A percentile compares a stretch with the other conserved stretches of the same genome.
phyloP scores from a whole-genome alignment of 2,888 invertebrate species.

The Villa cingulata region DNA sequence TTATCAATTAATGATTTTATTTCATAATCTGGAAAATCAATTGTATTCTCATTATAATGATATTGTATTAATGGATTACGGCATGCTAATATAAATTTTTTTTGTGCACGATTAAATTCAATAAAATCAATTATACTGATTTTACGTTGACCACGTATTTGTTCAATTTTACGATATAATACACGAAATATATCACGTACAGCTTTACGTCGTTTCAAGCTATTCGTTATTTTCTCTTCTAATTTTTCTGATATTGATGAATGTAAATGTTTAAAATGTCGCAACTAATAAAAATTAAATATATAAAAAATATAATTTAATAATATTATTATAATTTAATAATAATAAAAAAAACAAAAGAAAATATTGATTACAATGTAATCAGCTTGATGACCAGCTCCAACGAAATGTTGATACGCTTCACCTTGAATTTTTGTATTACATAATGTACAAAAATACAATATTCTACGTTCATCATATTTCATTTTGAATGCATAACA shows the following conservation, averaged over 20 bases:
- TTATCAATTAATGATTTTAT: constrained; percentile 7
- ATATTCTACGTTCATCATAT: not conserved
- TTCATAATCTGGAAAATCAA: constrained; percentile 7
- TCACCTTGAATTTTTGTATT: not conserved
- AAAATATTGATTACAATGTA: constrained; percentile 10
- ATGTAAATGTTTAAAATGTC: constrained; percentile 12
- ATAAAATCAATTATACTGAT: constrained; percentile 7
- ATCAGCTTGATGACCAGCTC: constrained; percentile 8
- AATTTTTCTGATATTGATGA: constrained; percentile 5
- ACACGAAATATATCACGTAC: constrained; percentile 11
- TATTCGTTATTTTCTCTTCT: not conserved
- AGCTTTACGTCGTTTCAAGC: not conserved
- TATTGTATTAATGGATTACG: not conserved
- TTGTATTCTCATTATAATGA: constrained; percentile 10
- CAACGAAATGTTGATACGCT: constrained; percentile 6
- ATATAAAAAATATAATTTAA: not conserved
- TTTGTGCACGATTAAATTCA: constrained; percentile 4
- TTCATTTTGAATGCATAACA: constrained; percentile 10
- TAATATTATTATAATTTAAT: too few relatives aligned
- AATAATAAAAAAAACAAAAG: not conserved
- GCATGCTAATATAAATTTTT: not conserved
- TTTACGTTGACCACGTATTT: constrained; percentile 7
- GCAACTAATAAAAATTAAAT: constrained; percentile 4
- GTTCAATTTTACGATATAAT: constrained; percentile 13
- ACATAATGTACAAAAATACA: constrained; percentile 7